A percentile compares a stretch with the other conserved stretches of the same genome.
These are phyloP conservation scores for Grallaria varia DNA, from an alignment of 2,113 vertebrate genomes.

Conservation along the genomic window DNA sequence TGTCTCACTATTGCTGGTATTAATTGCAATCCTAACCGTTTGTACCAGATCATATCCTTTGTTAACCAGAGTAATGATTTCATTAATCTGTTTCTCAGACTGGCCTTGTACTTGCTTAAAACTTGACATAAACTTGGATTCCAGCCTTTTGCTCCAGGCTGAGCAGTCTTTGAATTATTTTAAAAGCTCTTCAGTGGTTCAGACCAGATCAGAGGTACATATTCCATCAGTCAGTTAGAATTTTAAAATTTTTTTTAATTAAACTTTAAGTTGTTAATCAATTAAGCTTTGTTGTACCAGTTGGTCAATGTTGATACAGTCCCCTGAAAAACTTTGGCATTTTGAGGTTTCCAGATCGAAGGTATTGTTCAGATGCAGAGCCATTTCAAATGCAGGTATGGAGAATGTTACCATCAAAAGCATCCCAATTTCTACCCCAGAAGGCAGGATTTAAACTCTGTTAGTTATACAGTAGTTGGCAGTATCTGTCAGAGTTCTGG, in stretches of 20 bases:
- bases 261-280: too few species aligned
- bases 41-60: neutral
- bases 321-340: neutral
- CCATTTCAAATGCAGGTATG: neutral
- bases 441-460: neutral
- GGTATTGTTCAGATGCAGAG: neutral
- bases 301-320: neutral
- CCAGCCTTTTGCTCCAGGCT: neutral
- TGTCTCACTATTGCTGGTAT: neutral
- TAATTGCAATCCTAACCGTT: neutral
- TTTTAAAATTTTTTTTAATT: neutral
- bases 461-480: neutral
- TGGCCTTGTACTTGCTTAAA: neutral
- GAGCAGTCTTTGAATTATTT: neutral
- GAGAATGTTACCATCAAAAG: neutral
- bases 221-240: neutral
- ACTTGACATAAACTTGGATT: neutral
- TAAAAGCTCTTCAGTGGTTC: neutral
- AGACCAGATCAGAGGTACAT: neutral
- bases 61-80: neutral
- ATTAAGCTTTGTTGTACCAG: neutral
- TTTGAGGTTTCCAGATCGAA: neutral
- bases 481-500: neutral
- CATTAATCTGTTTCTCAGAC: neutral
- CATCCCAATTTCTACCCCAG: neutral